Evolutionary conservation across 2,888 invertebrate genomes (phyloP), one percentile per base, ranked within the genome.

Genomic region (Slavum lentiscoides): DNA sequence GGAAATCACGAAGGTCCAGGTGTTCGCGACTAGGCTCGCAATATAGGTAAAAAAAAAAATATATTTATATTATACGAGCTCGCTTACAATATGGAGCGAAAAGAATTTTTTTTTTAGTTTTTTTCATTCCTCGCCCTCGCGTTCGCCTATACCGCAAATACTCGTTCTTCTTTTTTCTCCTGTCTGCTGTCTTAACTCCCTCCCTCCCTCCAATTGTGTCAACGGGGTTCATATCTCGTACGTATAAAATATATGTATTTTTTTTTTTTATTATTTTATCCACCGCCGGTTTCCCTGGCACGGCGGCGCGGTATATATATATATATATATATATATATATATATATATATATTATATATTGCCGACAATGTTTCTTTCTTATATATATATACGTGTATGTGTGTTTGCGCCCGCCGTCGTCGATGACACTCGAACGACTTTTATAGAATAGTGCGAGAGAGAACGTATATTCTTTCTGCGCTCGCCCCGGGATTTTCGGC

Each of bases 351-450:
- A 53, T 69, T 69, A 72, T 80, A 64, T 80, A 80, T 80, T 58
- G 43, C 58, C 80, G 80, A 72, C 80, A 66, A 80, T 80, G 80
- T 80, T 80, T 80, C 80, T 80, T 80, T 80, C 80, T 80, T 72
- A 64, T 30, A n/a, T n/a, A n/a, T n/a, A n/a, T n/a, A n/a, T n/a
- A n/a, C n/a, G 30, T 30, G 30, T 1, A 1, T 4, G 30, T 4
- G 30, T 4, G 30, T 30, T n/a, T n/a, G n/a, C 30, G 30, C 4
- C 1, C 30, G 30, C 30, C 30, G 30, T 58, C 80, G 80, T 80
- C 80, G 80, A 80, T 80, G 80, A 80, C 80, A 80, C 80, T 80
- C 72, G 80, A 80, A 80, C 80, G 80, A 80, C 80, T 80, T 80
- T 80, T 80, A 80, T 64, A 70, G 70, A 80, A 43, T 53, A 39